Evolutionary conservation across 2,888 invertebrate species (phyloP).

Genomic region (Ormia ochracea): DNA sequence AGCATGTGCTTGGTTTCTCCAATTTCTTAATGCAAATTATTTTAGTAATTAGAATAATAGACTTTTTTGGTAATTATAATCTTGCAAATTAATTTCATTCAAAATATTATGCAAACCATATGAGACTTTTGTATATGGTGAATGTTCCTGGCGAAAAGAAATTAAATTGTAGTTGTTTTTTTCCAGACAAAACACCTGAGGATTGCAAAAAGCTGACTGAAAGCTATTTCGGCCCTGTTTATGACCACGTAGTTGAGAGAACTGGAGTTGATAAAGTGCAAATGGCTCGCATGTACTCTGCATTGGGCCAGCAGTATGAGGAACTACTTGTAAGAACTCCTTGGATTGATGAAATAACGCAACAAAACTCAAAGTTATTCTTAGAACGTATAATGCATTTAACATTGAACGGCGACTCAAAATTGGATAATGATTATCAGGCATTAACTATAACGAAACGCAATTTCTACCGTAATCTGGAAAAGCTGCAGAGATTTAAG

Average conservation of each 20-base stretch:
- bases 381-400: conserved; percentile 71
- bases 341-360: conserved; percentile 75
- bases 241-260: conserved; percentile 70
- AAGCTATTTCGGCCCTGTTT: conserved; percentile 69
- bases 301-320: conserved; percentile 70
- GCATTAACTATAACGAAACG: conserved; percentile 68
- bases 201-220: conserved; percentile 70
- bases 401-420: conserved; percentile 71
- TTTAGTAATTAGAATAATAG: too few relatives aligned
- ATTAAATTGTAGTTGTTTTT: too few relatives aligned
- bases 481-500: conserved; percentile 70
- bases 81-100: too few relatives aligned
- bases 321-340: conserved; percentile 67
- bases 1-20: too few relatives aligned
- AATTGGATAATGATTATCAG: conserved; percentile 68
- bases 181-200: conserved; percentile 67
- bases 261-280: conserved; percentile 68
- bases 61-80: too few relatives aligned
- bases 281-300: conserved; percentile 71
- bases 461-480: conserved; percentile 74
- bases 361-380: conserved; percentile 71
- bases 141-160: too few relatives aligned
- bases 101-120: too few relatives aligned
- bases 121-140: too few relatives aligned
- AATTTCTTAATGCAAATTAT: too few relatives aligned